Base-by-base conservation (phyloP, 2,888 invertebrate genomes). In the Hemicrepidius hirtus region DNA sequence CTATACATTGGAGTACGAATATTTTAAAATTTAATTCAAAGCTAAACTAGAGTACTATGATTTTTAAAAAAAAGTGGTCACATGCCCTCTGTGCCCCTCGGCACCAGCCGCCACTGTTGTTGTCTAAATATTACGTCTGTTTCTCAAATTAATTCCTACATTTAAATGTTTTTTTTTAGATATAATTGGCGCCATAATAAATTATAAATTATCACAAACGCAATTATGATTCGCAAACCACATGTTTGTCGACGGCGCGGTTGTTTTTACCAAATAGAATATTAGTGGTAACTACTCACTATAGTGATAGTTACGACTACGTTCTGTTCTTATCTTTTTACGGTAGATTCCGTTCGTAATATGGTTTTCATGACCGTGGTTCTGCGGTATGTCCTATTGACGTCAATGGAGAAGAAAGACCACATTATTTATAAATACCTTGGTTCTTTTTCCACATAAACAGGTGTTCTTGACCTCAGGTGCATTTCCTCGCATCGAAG, bases 151-250 rank as follows among this genome's bases (percentile, higher is more conserved):
- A n/a, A 2, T 3, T 13, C 6, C 1, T n/a, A 6, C 37, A 12
- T 37, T 12, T 40, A 13, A 13, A 40, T 40, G 9, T 46, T 46
- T 46, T 18, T 24, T 2, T 24, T 5, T 2, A 5, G 24, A 24
- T 24, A 24, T 5, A 24, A 24, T 24, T 24, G 50, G 50, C 50
- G 50, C 50, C 50, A n/a, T 7, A 50, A 12, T 24, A 50, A 50
- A 24, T 21, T 24, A 24, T 50, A n/a, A 46, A 50, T 50, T n/a
- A 24, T 50, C 20, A 50, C 10, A 0, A 50, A 21, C 5, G 13
- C n/a, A 41, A n/a, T 13, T 41, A 41, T 50, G 50, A 50, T 50
- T 50, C 24, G 50, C 13, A 50, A 24, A 50, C 50, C 50, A 24
- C 50, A 50, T 50, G 50, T 50, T 21, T 13, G 24, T 50, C 24